phyloP scores from a whole-genome alignment of 1,140 invertebrate genomes.

The Drosophila nasuta region DNA sequence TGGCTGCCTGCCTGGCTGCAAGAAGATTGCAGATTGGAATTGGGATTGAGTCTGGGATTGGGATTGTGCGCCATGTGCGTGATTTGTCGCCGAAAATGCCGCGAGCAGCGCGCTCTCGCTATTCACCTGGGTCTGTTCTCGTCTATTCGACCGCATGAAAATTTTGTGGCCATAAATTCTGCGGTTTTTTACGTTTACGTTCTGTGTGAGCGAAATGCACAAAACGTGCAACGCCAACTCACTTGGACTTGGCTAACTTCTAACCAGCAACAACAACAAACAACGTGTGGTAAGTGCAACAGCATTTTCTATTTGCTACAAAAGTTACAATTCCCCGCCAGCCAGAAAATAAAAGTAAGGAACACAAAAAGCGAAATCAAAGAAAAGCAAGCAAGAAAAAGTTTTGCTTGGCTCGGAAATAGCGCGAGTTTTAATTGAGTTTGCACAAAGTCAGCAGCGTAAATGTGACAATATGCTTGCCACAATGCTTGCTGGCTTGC shows the following conservation, averaged over 20 bases:
- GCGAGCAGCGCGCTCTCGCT: not conserved
- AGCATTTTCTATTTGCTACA: conserved; percentile 36
- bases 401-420: conserved; percentile 10
- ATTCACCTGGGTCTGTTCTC: conserved; percentile 1
- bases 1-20: too few species aligned
- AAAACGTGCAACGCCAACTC: conserved; percentile 48
- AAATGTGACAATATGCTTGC: not conserved
- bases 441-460: conserved; percentile 22
- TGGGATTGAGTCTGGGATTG: not conserved
- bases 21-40: too few species aligned
- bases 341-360: conserved; percentile 28
- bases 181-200: conserved; percentile 30
- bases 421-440: conserved; percentile 55
- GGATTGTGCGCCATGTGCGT: conserved; percentile 42
- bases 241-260: not conserved
- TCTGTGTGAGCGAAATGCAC: conserved; percentile 37
- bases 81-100: conserved; percentile 52
- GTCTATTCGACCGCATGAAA: conserved; percentile 12
- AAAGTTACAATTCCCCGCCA: conserved; percentile 1
- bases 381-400: conserved; percentile 3
- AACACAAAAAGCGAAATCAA: conserved; percentile 11
- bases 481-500: not conserved
- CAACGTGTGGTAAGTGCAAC: conserved; percentile 6
- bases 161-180: conserved; percentile 58
- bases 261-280: conserved; percentile 1